Evolutionary conservation across 2,888 invertebrate genomes (phyloP).

Genomic region (Apomyelois bistriatella): DNA sequence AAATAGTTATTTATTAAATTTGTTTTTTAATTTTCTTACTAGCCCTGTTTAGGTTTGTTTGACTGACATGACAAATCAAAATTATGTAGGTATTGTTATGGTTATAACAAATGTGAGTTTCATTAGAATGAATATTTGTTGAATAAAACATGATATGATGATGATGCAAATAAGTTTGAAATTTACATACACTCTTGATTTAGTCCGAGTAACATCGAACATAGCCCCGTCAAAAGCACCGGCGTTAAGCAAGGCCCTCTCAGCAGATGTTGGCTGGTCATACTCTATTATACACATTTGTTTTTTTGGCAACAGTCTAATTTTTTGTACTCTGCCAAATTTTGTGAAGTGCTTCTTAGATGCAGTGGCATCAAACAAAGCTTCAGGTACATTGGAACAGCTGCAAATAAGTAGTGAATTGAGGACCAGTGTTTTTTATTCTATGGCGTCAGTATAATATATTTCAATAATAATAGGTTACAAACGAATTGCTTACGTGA

Average conservation of each 20-base stretch:
- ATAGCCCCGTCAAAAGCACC: conserved; percentile 81
- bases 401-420: conserved; percentile 44
- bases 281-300: conserved; percentile 85
- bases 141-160: too few species aligned
- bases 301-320: conserved; percentile 82
- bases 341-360: conserved; percentile 84
- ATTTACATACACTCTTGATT: conserved; percentile 59
- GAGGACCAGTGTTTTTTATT: neutral
- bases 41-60: too few species aligned
- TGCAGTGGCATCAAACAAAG: conserved; percentile 78
- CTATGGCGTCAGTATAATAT: neutral
- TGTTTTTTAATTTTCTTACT: too few species aligned
- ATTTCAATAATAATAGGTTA: neutral
- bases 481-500: conserved; percentile 54
- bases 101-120: too few species aligned
- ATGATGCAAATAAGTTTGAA: too few species aligned
- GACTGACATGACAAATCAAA: too few species aligned
- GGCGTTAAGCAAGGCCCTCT: conserved; percentile 80
- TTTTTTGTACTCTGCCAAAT: conserved; percentile 85
- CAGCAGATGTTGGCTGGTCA: conserved; percentile 79
- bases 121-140: too few species aligned
- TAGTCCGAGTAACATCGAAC: conserved; percentile 80
- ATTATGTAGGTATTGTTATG: too few species aligned
- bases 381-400: conserved; percentile 83
- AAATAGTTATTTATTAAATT: too few species aligned